Evolutionary conservation across 2,888 invertebrate species (phyloP).

Genomic region (Lucinisca nassula): DNA sequence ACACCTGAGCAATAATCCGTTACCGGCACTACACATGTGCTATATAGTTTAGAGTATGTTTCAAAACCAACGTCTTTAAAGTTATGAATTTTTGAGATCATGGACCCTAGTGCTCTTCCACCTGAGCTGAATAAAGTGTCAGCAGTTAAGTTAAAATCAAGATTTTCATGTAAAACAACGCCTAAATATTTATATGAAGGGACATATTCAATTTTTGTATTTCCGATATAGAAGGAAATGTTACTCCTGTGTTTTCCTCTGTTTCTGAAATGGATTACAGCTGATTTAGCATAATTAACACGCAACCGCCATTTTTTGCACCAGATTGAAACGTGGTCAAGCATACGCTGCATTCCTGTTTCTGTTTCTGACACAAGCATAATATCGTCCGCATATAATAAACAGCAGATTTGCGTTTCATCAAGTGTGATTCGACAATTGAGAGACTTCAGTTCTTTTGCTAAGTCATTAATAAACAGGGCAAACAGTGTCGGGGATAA

Average conservation of each 20-base stretch:
- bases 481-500: slow-evolving; percentile 28
- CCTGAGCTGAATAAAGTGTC: too few relatives aligned
- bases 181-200: neutral
- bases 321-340: neutral
- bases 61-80: too few relatives aligned
- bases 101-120: too few relatives aligned
- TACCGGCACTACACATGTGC: too few relatives aligned
- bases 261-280: neutral
- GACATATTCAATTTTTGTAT: neutral
- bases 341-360: neutral
- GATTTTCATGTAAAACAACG: too few relatives aligned
- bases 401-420: neutral
- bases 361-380: neutral
- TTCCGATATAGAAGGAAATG: neutral
- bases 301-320: neutral
- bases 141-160: too few relatives aligned
- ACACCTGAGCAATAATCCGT: too few relatives aligned
- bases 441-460: neutral
- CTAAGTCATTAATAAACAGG: slow-evolving; percentile 10
- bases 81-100: too few relatives aligned
- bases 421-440: neutral
- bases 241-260: neutral
- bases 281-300: neutral
- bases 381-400: slow-evolving; percentile 9
- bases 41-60: too few relatives aligned